A percentile compares a stretch with the other conserved stretches of the same genome.
phyloP scores from a whole-genome alignment of 1,140 invertebrate genomes.

The Magallana gigas region DNA sequence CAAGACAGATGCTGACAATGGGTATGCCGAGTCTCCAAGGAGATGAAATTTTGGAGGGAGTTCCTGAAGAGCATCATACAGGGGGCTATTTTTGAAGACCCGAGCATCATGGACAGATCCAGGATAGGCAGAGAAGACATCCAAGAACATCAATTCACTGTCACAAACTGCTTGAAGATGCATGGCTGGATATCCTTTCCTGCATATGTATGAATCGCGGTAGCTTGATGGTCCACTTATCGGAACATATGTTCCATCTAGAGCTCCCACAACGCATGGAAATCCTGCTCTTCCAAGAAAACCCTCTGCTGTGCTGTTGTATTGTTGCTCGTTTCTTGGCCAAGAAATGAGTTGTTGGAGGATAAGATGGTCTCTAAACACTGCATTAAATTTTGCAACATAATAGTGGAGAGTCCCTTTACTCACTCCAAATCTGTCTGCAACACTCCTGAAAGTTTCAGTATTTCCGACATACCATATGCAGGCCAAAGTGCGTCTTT shows the following conservation, averaged over 20 bases:
- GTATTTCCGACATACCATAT: constrained; percentile 49
- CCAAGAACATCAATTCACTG: constrained; percentile 45
- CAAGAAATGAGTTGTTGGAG: background rate
- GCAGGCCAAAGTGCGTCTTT: constrained; percentile 34
- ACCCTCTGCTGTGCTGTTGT: background rate
- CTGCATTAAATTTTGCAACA: background rate
- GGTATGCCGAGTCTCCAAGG: constrained; percentile 37
- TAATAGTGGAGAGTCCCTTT: constrained; percentile 25
- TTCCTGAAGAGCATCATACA: background rate
- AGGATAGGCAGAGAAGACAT: constrained; percentile 53
- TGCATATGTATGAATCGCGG: constrained; percentile 51
- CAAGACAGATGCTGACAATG: background rate
- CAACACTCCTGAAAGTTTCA: constrained; percentile 55
- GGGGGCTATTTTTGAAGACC: constrained; percentile 54
- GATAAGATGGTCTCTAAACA: constrained; percentile 6
- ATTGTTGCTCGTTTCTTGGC: background rate
- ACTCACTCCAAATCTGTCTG: constrained; percentile 53
- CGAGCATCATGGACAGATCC: constrained; percentile 57
- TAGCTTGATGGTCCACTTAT: constrained; percentile 44
- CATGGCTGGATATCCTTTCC: constrained; percentile 52
- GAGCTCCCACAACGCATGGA: background rate
- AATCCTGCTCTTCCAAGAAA: constrained; percentile 29
- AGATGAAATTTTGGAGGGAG: background rate
- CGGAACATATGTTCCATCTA: constrained; percentile 55
- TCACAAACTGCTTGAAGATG: constrained; percentile 59